Conservation (phyloP, 2,113 vertebrate species). For the Ranitomeya variabilis region DNA sequence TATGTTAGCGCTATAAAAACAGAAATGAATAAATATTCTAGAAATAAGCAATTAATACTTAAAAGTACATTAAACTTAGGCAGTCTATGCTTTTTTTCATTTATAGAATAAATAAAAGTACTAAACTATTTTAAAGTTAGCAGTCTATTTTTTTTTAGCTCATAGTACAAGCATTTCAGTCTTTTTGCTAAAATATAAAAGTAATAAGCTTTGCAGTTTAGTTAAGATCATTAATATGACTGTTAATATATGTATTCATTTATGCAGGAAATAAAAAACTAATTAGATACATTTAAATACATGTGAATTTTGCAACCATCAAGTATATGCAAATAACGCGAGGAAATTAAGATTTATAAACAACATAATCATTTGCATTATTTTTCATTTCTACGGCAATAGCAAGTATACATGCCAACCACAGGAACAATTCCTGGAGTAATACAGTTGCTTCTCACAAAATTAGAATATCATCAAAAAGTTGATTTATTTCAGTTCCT, state of each 20-base stretch:
- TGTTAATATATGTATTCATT: constrained; percentile 6
- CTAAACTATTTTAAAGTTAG: not conserved
- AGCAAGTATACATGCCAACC: not conserved
- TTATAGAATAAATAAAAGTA: not conserved
- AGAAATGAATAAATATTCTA: not conserved
- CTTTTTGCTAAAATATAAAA: not conserved
- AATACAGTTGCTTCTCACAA: not conserved
- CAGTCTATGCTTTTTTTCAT: not conserved
- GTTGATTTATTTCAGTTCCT: too few relatives aligned
- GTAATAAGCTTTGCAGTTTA: not conserved
- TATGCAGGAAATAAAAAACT: constrained; percentile 8
- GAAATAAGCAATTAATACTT: not conserved
- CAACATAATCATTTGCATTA: constrained; percentile 31
- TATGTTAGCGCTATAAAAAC: not conserved
- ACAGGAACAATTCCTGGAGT: constrained; percentile 13
- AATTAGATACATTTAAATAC: constrained; percentile 33
- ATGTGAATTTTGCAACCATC: constrained; percentile 10
- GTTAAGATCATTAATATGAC: not conserved
- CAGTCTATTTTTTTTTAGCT: not conserved
- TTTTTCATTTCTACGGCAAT: constrained; percentile 26
- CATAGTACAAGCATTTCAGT: not conserved
- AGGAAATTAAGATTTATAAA: constrained; percentile 47
- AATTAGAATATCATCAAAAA: too few relatives aligned
- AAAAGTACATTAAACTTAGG: not conserved
- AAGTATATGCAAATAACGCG: constrained; percentile 19